A percentile compares a stretch with the other conserved stretches of the same genome.
Conservation (phyloP, 1,140 invertebrate genomes). For the Temnothorax longispinosus region DNA sequence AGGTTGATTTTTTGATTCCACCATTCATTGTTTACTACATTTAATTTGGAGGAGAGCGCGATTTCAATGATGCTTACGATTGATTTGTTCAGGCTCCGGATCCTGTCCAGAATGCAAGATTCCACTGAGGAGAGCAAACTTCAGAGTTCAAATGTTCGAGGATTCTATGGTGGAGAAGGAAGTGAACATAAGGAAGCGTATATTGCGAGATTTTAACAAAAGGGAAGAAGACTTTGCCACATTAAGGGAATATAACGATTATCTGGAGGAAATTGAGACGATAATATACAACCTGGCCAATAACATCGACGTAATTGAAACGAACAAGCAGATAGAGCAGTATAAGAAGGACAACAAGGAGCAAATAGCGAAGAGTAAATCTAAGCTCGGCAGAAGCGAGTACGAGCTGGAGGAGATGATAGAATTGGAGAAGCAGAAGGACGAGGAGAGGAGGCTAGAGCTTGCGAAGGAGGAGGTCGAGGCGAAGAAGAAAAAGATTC, state of each 20-base stretch:
- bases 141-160: constrained; percentile 98
- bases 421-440: constrained; percentile 92
- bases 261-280: constrained; percentile 96
- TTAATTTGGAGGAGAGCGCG: neutral
- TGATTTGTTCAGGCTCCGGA: constrained; percentile 91
- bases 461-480: constrained; percentile 89
- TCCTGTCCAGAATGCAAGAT: constrained; percentile 96
- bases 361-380: constrained; percentile 94
- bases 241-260: constrained; percentile 96
- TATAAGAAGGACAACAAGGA: constrained; percentile 98
- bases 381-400: constrained; percentile 90
- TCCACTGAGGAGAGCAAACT: constrained; percentile 94
- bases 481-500: constrained; percentile 93
- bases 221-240: constrained; percentile 95
- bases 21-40: neutral
- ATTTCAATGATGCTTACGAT: constrained; percentile 11
- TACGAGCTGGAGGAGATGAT: constrained; percentile 95
- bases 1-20: constrained; percentile 86
- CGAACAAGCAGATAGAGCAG: constrained; percentile 96
- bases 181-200: constrained; percentile 96
- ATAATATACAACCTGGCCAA: constrained; percentile 97
- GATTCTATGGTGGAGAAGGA: constrained; percentile 98
- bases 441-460: constrained; percentile 89
- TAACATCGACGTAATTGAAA: constrained; percentile 95
- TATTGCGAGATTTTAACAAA: constrained; percentile 96